Conservation (phyloP, 30 jellyfish, hydroid and myxozoan species). For the Rhopilema esculentum region DNA sequence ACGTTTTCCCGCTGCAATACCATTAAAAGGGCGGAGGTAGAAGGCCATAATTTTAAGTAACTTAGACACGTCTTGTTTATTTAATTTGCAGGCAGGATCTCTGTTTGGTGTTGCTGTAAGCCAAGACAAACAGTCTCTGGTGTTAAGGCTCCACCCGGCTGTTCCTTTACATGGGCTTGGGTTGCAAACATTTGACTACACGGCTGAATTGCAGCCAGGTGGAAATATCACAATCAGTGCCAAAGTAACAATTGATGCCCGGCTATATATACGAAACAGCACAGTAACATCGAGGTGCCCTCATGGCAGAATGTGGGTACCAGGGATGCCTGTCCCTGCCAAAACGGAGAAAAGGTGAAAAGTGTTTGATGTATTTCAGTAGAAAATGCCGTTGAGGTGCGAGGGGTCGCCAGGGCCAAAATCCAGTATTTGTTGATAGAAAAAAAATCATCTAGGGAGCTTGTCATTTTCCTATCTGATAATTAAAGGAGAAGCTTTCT, state of each 20-base stretch:
- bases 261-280: slow-evolving; percentile 20
- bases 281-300: slow-evolving; percentile 68
- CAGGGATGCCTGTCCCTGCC: slow-evolving; percentile 52
- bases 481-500: too few species aligned
- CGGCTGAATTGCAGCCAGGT: slow-evolving; percentile 27
- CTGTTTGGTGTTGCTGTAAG: slow-evolving; percentile 39
- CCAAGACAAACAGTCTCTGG: slow-evolving; percentile 46
- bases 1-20: too few species aligned
- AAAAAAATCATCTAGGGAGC: too few species aligned
- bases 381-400: too few species aligned
- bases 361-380: neutral
- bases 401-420: too few species aligned
- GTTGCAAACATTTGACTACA: slow-evolving; percentile 32
- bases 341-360: slow-evolving; percentile 53
- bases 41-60: too few species aligned
- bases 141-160: slow-evolving; percentile 50
- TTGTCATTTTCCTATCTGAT: too few species aligned
- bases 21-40: too few species aligned
- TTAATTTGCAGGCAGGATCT: slow-evolving; percentile 39
- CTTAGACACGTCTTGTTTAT: neutral
- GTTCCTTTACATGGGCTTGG: slow-evolving; percentile 61
- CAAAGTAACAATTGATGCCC: slow-evolving; percentile 49
- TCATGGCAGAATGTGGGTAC: slow-evolving; percentile 71
- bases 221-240: slow-evolving; percentile 9
- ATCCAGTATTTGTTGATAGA: too few species aligned